A percentile compares a stretch with the other conserved stretches of the same genome.
phyloP scores from a whole-genome alignment of 2,888 invertebrate species.

The Thecocarcelia acutangulata region DNA sequence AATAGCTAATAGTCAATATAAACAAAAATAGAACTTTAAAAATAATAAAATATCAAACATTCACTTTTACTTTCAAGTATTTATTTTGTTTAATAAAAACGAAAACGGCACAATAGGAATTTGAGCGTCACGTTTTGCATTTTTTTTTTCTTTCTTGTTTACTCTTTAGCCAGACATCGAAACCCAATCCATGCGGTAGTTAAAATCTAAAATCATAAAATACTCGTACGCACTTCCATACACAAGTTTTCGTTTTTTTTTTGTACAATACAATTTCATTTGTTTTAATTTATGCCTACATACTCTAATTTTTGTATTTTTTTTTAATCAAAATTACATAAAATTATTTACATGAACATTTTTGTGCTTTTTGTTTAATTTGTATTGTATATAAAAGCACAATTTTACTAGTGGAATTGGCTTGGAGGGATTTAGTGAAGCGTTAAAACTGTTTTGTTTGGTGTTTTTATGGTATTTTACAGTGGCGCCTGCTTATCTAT shows the following conservation, averaged over 20 bases:
- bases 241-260: conserved; percentile 16
- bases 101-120: conserved; percentile 36
- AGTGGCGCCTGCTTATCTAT: conserved; percentile 26
- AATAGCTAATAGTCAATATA: conserved; percentile 9
- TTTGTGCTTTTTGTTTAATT: conserved; percentile 5
- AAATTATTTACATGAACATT: conserved; percentile 24
- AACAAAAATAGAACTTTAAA: too few relatives aligned
- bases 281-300: conserved; percentile 44
- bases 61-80: conserved; percentile 24
- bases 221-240: conserved; percentile 47
- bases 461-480: neutral
- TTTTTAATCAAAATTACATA: conserved; percentile 43
- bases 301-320: conserved; percentile 22
- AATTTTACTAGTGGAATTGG: conserved; percentile 15
- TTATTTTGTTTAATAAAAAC: neutral
- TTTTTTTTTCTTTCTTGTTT: conserved; percentile 27
- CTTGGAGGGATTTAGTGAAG: conserved; percentile 42
- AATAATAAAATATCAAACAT: neutral
- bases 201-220: conserved; percentile 23
- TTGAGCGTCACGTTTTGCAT: conserved; percentile 56
- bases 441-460: conserved; percentile 47
- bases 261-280: conserved; percentile 22
- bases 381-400: conserved; percentile 34
- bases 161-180: conserved; percentile 42
- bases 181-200: conserved; percentile 38